These are phyloP conservation scores for Yponomeuta plumbellus DNA, from an alignment of 2,888 invertebrate genomes.

Conservation along the genomic window DNA sequence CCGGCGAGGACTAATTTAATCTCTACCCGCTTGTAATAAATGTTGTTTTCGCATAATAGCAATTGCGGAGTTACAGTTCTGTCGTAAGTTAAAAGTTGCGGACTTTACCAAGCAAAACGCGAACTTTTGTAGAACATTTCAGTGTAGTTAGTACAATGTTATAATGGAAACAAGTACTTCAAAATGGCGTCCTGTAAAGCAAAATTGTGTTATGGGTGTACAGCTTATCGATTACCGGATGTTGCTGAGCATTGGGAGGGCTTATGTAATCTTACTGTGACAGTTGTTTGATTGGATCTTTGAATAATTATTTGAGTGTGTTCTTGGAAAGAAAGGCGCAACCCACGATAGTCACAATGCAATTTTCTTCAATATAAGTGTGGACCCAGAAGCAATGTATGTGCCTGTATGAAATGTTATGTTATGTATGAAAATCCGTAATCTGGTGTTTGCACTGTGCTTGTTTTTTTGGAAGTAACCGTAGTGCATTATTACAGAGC, in stretches of 20 bases:
- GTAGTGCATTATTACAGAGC: neutral
- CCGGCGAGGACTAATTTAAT: slow-evolving; percentile 70
- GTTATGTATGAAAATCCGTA: neutral
- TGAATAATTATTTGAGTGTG: neutral
- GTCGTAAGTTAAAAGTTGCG: slow-evolving; percentile 65
- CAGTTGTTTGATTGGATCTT: slow-evolving; percentile 19
- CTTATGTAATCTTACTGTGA: slow-evolving; percentile 17
- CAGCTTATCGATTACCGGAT: slow-evolving; percentile 43
- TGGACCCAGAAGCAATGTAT: no score
- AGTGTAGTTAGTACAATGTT: slow-evolving; percentile 77
- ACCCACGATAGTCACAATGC: neutral
- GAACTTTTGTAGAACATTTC: slow-evolving; percentile 77
- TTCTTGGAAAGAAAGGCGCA: neutral
- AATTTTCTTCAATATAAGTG: no score
- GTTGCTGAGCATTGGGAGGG: neutral
- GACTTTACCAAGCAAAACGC: slow-evolving; percentile 77
- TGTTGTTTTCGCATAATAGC: slow-evolving; percentile 73
- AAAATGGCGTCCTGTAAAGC: slow-evolving; percentile 73
- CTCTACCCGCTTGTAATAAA: slow-evolving; percentile 73
- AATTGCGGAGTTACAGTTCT: slow-evolving; percentile 65
- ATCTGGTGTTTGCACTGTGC: neutral
- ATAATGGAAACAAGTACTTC: slow-evolving; percentile 77
- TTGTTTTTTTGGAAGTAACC: neutral
- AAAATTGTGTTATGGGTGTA: slow-evolving; percentile 47
- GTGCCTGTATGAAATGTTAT: no score